A percentile compares a stretch with the other conserved stretches of the same genome.
phyloP scores from a whole-genome alignment of 2,888 invertebrate genomes.

The Sarcophaga rosellei region DNA sequence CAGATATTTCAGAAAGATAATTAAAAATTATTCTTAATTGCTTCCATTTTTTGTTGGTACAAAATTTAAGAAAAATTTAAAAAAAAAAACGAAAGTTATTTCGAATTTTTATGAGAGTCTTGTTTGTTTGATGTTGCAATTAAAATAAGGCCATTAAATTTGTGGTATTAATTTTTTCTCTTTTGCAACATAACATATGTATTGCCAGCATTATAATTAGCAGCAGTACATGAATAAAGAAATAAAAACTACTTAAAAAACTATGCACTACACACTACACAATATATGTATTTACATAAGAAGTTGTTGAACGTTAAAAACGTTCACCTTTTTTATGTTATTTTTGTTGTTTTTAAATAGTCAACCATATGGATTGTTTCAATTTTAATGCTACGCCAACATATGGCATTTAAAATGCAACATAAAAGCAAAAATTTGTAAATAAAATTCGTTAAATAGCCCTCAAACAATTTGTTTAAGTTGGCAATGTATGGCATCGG shows the following conservation, averaged over 20 bases:
- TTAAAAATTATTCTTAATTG: conserved; percentile 67
- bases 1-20: conserved; percentile 60
- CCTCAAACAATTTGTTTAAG: too few species aligned
- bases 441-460: too few species aligned
- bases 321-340: conserved; percentile 25
- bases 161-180: conserved; percentile 54
- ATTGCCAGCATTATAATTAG: conserved; percentile 61
- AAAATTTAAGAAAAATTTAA: conserved; percentile 3
- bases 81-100: conserved; percentile 15
- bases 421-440: too few species aligned
- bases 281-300: conserved; percentile 3
- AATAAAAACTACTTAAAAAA: neutral
- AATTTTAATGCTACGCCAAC: conserved; percentile 46
- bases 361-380: conserved; percentile 52
- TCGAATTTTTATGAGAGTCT: conserved; percentile 61
- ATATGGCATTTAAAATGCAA: conserved; percentile 34
- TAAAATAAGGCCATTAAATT: conserved; percentile 67
- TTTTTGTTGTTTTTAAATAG: conserved; percentile 4
- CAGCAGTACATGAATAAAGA: conserved; percentile 23
- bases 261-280: conserved; percentile 17
- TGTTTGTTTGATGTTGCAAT: conserved; percentile 69
- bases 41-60: conserved; percentile 54
- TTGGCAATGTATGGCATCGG: too few species aligned
- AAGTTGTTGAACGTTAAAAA: neutral
- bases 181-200: conserved; percentile 48